These are phyloP conservation scores for Marisa cornuarietis DNA, from an alignment of 1,140 invertebrate species.

Conservation along the genomic window DNA sequence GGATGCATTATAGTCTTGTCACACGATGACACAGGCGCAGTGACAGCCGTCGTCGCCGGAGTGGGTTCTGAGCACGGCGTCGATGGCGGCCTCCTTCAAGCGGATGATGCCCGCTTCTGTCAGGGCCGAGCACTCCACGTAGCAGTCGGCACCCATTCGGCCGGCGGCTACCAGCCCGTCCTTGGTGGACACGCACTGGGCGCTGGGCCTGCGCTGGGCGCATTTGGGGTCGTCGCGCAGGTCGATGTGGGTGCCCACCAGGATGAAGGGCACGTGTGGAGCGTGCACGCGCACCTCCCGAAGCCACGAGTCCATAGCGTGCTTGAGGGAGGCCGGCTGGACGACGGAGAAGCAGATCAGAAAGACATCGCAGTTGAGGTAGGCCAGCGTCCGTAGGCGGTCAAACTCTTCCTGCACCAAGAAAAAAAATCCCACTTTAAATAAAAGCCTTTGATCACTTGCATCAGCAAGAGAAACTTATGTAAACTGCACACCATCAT, in stretches of 20 bases:
- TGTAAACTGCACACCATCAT: no score
- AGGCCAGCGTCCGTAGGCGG: constrained; percentile 89
- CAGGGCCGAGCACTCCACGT: constrained; percentile 90
- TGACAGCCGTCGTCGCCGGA: constrained; percentile 27
- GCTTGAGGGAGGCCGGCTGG: constrained; percentile 96
- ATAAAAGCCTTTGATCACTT: no score
- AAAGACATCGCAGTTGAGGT: constrained; percentile 98
- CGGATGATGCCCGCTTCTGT: constrained; percentile 82
- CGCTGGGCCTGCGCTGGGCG: constrained; percentile 7
- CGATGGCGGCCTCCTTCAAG: constrained; percentile 39
- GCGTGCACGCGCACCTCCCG: constrained; percentile 75
- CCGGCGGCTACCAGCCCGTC: constrained; percentile 80
- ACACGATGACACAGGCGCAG: constrained; percentile 40
- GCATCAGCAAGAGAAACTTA: no score
- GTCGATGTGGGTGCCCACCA: constrained; percentile 72
- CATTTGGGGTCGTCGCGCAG: constrained; percentile 32
- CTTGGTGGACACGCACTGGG: constrained; percentile 72
- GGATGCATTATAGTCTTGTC: constrained; percentile 3
- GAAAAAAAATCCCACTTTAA: constrained; percentile 10
- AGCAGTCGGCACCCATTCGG: constrained; percentile 79
- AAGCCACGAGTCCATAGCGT: constrained; percentile 87
- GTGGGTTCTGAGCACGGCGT: constrained; percentile 23
- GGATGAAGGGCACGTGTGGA: constrained; percentile 81
- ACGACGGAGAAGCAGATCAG: constrained; percentile 99
- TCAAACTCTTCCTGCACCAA: constrained; percentile 86